Conservation (phyloP, 2,888 invertebrate genomes). For the Meghimatium bilineatum region DNA sequence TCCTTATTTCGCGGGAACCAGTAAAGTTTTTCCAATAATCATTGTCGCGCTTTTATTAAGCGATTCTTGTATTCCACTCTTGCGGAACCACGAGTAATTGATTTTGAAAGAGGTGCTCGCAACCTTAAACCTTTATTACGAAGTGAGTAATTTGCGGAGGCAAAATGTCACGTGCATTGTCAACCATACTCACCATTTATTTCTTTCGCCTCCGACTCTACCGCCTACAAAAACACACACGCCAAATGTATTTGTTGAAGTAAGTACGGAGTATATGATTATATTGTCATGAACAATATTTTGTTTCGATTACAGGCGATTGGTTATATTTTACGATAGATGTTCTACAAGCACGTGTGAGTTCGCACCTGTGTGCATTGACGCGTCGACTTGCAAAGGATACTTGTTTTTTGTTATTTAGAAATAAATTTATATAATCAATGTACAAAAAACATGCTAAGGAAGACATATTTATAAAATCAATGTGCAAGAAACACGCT, state of each 20-base stretch:
- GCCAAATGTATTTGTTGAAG: background rate
- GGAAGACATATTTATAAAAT: too few species aligned
- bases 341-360: too few species aligned
- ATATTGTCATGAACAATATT: background rate
- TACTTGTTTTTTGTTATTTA: too few species aligned
- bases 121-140: constrained; percentile 37
- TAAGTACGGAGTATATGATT: background rate
- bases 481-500: too few species aligned
- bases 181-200: background rate
- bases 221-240: background rate
- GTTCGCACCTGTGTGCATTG: too few species aligned
- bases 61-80: constrained; percentile 12
- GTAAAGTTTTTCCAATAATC: constrained; percentile 26
- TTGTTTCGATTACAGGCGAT: background rate
- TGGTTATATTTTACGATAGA: background rate
- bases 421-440: too few species aligned
- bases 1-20: background rate
- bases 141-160: constrained; percentile 24
- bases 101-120: constrained; percentile 21
- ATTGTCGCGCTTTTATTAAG: constrained; percentile 3
- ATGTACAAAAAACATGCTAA: too few species aligned
- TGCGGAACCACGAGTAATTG: constrained; percentile 21
- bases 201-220: background rate
- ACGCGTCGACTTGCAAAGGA: too few species aligned
- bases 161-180: constrained; percentile 32